phyloP scores from a whole-genome alignment of 2,113 vertebrate species.

The Macrotis lagotis region DNA sequence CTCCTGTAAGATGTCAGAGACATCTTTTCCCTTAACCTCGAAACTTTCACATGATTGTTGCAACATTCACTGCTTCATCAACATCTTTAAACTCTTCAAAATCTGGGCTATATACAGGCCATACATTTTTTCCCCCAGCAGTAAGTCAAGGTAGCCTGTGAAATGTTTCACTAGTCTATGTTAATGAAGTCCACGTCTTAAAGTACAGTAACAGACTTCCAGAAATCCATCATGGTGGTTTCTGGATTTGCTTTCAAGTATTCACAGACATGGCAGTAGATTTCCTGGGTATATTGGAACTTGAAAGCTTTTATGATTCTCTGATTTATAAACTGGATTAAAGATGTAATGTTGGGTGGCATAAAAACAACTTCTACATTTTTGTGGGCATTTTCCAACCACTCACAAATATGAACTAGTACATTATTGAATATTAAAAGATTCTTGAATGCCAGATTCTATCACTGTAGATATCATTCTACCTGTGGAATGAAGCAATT shows the following conservation, averaged over 20 bases:
- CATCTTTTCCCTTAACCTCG: not conserved
- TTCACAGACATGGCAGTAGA: not conserved
- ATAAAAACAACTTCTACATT: no score
- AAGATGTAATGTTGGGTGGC: no score
- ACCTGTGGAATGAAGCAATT: not conserved
- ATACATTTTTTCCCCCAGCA: not conserved
- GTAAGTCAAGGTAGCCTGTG: no score
- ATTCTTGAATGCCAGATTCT: not conserved
- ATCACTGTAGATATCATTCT: not conserved
- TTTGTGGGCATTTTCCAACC: no score
- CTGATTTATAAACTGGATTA: not conserved
- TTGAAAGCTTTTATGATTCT: not conserved
- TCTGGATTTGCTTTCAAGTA: not conserved
- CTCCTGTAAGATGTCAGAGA: not conserved
- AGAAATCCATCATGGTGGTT: not conserved
- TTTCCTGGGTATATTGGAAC: not conserved
- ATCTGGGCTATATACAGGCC: not conserved
- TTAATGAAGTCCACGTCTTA: not conserved
- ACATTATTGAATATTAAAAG: not conserved
- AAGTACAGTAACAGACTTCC: not conserved
- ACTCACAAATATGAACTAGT: no score
- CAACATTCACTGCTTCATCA: not conserved
- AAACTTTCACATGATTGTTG: not conserved
- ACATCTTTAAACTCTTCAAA: conserved; percentile 9
- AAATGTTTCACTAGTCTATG: not conserved